Conservation (phyloP, 2,797 vertebrate genomes). For the Pipistrellus nathusii region DNA sequence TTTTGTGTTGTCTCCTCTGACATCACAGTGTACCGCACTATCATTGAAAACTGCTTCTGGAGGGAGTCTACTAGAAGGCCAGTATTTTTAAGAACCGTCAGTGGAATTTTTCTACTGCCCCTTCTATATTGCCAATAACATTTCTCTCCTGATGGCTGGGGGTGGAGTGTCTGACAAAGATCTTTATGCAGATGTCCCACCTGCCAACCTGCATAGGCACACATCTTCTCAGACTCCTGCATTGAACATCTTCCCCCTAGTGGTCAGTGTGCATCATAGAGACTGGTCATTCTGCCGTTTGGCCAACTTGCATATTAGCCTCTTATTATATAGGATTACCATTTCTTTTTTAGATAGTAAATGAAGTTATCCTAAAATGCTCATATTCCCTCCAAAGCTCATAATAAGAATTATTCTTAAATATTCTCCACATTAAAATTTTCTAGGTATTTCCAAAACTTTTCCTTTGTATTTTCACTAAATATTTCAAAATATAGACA, state of each 20-base stretch:
- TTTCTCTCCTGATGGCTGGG: neutral
- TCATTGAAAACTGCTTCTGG: neutral
- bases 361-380: neutral
- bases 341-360: conserved; percentile 10
- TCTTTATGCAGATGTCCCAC: neutral
- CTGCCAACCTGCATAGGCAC: neutral
- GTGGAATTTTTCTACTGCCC: neutral
- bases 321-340: neutral
- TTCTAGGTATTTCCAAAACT: neutral
- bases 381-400: neutral
- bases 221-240: neutral
- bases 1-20: neutral
- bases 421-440: conserved; percentile 27
- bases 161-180: neutral
- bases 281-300: too few species aligned
- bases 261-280: too few species aligned
- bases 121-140: neutral
- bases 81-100: neutral
- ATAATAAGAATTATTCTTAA: neutral
- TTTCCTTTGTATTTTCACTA: neutral
- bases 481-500: conserved; percentile 6
- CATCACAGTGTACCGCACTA: neutral
- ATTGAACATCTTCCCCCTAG: too few species aligned
- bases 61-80: neutral
- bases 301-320: too few species aligned